Evolutionary conservation across 2,113 vertebrate species (phyloP), one percentile per base, ranked within the genome.

Genomic region (Hippocampus barbouri): DNA sequence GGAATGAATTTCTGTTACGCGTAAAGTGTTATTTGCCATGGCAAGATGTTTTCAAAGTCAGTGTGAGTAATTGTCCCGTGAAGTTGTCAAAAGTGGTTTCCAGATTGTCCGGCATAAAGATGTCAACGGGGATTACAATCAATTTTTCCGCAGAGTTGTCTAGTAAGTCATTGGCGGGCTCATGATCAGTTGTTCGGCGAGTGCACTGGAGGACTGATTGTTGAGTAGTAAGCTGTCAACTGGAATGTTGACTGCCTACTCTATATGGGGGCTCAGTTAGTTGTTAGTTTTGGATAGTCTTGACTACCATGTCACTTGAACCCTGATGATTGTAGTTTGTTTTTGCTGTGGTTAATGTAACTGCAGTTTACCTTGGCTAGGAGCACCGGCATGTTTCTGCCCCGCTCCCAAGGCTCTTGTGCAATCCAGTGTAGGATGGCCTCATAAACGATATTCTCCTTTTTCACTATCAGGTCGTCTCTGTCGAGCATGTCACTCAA

Each of bases 401-500:
- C 53, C 45, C 77, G 62, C 8, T 81, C 49, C 21, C 72, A 34
- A 3, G 75, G 74, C 18, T 0, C 1, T 21, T 76, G 21, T 12
- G 7, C 0, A 3, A 87, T 85, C 86, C 85, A 89, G 12, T 18
- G 65, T 0, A 76, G 11, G 16, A 86, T 4, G 5, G 82, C 77
- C 3, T 83, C 71, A n/a, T 23, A 88, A 38, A 11, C 78, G 5
- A 11, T 23, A 2, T 1, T 21, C 61, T 86, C 78, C 14, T 41
- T 43, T 57, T n/a, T 75, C 5, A 83, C 84, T 45, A 60, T 74
- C 47, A 88, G 76, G 30, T 86, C 66, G 0, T 89, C 85, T 67
- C 62, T 75, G 0, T 89, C 90, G 0, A 95, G 88, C 73, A 97
- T 87, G 8, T 86, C 77, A 49, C 69, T 66, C 4, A 97, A 81